Percentiles rank a stretch among this genome's conserved stretches.
phyloP scores from a whole-genome alignment of 2,113 vertebrate species.

The Ahaetulla prasina region DNA sequence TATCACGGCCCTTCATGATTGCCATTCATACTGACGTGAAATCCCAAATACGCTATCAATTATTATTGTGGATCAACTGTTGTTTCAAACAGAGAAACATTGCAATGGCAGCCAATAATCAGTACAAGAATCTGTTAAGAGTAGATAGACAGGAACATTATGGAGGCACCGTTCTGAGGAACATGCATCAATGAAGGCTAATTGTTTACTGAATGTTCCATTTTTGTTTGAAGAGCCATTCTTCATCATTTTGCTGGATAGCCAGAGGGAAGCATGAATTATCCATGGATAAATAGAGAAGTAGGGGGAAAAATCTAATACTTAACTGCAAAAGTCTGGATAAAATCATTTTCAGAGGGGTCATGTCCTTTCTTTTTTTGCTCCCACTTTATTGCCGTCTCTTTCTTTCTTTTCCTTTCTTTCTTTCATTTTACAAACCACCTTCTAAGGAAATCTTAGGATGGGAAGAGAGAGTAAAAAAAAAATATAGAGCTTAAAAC shows the following conservation, averaged over 20 bases:
- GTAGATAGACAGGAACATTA: not conserved
- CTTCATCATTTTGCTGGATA: not conserved
- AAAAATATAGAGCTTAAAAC: not conserved
- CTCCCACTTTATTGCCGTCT: not conserved
- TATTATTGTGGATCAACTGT: not conserved
- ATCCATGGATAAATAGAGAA: not conserved
- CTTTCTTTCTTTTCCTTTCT: not conserved
- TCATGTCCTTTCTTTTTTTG: not conserved
- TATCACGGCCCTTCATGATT: too few relatives aligned
- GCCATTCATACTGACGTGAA: not conserved
- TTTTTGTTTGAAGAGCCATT: not conserved
- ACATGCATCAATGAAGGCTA: not conserved
- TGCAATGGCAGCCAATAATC: not conserved
- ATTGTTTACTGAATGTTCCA: not conserved
- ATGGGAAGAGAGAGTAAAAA: not conserved
- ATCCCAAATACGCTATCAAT: not conserved
- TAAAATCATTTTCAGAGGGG: not conserved
- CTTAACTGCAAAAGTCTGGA: not conserved
- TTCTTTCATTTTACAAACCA: not conserved
- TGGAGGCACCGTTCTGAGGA: not conserved
- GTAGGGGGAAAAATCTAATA: not conserved
- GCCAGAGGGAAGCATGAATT: constrained; percentile 6
- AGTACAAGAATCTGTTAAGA: not conserved
- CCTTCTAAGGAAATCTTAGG: not conserved
- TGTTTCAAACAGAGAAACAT: too few relatives aligned